A percentile compares a stretch with the other conserved stretches of the same genome.
These are phyloP conservation scores for Himantopus leucocephalus DNA, from an alignment of 2,113 vertebrate genomes.

Conservation along the genomic window DNA sequence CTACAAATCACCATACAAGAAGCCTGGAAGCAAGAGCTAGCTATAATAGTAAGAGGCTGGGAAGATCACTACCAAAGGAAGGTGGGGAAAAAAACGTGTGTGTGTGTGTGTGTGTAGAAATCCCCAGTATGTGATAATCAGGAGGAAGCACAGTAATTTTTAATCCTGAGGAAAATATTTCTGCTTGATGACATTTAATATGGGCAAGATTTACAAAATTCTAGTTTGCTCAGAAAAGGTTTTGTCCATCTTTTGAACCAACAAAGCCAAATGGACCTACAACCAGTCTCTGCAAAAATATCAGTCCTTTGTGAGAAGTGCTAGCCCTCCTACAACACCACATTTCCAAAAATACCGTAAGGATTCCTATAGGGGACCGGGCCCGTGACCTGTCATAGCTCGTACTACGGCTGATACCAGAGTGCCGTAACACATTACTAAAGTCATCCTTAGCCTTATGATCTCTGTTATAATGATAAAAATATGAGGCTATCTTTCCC, in stretches of 20 bases:
- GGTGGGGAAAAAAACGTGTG: too few species aligned
- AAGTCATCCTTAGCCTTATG: not conserved
- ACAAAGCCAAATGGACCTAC: not conserved
- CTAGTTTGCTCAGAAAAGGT: not conserved
- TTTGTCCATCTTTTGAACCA: not conserved
- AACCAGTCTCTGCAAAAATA: not conserved
- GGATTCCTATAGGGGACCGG: fast-evolving
- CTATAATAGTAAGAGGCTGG: not conserved
- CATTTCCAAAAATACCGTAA: not conserved
- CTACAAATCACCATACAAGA: not conserved
- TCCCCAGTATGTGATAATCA: not conserved
- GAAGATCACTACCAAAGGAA: not conserved
- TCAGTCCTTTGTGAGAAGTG: not conserved
- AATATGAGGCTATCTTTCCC: not conserved
- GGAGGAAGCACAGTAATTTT: not conserved
- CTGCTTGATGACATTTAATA: not conserved
- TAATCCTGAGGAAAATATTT: not conserved
- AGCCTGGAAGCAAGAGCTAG: not conserved
- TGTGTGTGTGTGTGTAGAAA: too few species aligned
- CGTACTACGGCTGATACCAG: not conserved
- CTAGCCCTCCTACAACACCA: not conserved
- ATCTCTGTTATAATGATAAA: not conserved
- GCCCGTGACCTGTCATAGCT: not conserved
- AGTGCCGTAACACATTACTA: not conserved
- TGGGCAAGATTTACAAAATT: not conserved